These are phyloP conservation scores for Sminthurides aquaticus DNA, from an alignment of 2,888 invertebrate genomes.

Conservation along the genomic window DNA sequence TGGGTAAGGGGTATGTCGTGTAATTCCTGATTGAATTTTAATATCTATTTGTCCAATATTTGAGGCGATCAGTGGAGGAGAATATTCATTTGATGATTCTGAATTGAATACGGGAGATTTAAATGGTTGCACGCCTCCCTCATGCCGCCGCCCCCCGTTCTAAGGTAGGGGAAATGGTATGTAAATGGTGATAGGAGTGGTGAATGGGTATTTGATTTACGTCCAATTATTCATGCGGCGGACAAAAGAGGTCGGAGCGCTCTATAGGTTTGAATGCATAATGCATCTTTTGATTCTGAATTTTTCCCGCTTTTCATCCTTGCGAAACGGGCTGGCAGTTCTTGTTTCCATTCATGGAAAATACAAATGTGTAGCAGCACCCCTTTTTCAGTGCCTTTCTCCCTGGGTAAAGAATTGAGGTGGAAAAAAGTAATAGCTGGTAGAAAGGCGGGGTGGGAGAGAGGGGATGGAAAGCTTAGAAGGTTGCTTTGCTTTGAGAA, in stretches of 20 bases:
- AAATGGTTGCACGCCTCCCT: neutral
- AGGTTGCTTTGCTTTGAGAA: too few species aligned
- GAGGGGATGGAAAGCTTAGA: too few species aligned
- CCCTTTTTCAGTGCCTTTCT: neutral
- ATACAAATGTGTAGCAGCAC: neutral
- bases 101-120: neutral
- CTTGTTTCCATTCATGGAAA: neutral
- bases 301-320: neutral
- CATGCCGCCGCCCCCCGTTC: neutral
- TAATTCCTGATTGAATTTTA: neutral
- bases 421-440: too few species aligned
- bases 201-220: constrained; percentile 24
- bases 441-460: too few species aligned
- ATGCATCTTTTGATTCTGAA: neutral
- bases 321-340: neutral
- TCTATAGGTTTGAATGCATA: neutral
- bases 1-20: neutral
- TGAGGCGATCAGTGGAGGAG: neutral
- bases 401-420: too few species aligned
- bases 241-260: constrained; percentile 13
- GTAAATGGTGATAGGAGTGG: neutral
- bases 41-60: neutral
- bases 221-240: constrained; percentile 22
- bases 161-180: constrained; percentile 3
- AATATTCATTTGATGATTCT: neutral